Evolutionary conservation across 2,888 invertebrate genomes (phyloP), one percentile per base, ranked within the genome.

Genomic region (Sphaerophoria taeniata): DNA sequence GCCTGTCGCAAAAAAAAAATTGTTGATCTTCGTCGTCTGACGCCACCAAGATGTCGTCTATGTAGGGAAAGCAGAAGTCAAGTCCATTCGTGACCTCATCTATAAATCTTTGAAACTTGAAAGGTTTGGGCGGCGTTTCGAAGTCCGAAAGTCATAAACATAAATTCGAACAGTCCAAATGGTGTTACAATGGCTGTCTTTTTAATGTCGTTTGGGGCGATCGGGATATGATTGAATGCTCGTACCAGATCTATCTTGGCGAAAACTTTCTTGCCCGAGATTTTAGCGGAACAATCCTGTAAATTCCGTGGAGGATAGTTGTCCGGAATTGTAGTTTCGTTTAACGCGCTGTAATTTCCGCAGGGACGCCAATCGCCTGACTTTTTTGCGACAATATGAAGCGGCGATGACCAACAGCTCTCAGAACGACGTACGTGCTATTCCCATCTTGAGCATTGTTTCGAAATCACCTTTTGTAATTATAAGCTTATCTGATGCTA

Each of bases 1-100:
- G 99, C 99, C 93, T 99, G 99, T 94, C 99, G 97, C 90, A 99
- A 94, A 81, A 99, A n/a, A n/a, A n/a, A 31, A 45, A 6, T 31
- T 81, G 75, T 24, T 75, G 51, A 9, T 74, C 39, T 45, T 67
- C 51, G 14, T 69, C 34, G 7, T 14, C 45, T 11, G 71, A 74
- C 6, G 69, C 74, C 11, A 70, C 49, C 11, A 71, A 31, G 31
- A 73, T 73, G 14, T 79, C 80, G 16, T 75, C 70, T 2, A 89
- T 31, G 16, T 58, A 70, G 6, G 56, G 56, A n/a, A 58, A 47
- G 11, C 56, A 70, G 34, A 70, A 58, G 3, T 47, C 56, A 12
- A 58, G 56, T 16, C 56, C 56, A 16, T 16, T 47, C 7, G 88
- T 47, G 0, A 89, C 83, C 4, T 87, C 83, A 63, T 91, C 87